phyloP scores from a whole-genome alignment of 2,888 invertebrate genomes.

The Hanleya hanleyi region DNA sequence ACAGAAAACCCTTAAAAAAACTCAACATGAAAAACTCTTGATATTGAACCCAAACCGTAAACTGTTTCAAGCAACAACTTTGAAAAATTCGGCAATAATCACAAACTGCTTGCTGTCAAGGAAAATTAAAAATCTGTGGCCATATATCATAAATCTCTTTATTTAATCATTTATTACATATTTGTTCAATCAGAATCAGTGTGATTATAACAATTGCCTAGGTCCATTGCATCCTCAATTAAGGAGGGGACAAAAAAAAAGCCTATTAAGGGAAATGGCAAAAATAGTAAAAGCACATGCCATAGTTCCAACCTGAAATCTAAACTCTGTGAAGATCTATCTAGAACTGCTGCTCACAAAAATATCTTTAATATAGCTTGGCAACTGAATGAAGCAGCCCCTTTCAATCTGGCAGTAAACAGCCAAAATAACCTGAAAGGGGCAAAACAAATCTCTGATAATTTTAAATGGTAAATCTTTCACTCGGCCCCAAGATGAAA shows the following conservation, averaged over 20 bases:
- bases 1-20: constrained; percentile 5
- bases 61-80: background rate
- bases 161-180: background rate
- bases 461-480: background rate
- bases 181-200: background rate
- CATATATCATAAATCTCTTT: constrained; percentile 5
- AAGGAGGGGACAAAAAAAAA: background rate
- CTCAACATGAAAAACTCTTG: constrained; percentile 3
- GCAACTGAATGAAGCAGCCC: background rate
- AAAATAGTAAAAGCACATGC: background rate
- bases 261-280: background rate
- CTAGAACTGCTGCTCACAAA: background rate
- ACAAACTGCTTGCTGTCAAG: constrained; percentile 4
- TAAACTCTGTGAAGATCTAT: background rate
- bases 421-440: constrained; percentile 2
- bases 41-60: constrained; percentile 12
- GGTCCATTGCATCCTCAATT: background rate
- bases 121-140: constrained; percentile 2
- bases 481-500: background rate
- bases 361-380: background rate
- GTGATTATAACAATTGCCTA: constrained; percentile 5
- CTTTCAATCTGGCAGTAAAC: constrained; percentile 5
- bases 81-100: constrained; percentile 2
- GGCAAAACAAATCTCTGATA: background rate
- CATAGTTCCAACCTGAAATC: background rate